Evolutionary conservation across 2,888 invertebrate genomes (phyloP).

Genomic region (Villa cingulata): DNA sequence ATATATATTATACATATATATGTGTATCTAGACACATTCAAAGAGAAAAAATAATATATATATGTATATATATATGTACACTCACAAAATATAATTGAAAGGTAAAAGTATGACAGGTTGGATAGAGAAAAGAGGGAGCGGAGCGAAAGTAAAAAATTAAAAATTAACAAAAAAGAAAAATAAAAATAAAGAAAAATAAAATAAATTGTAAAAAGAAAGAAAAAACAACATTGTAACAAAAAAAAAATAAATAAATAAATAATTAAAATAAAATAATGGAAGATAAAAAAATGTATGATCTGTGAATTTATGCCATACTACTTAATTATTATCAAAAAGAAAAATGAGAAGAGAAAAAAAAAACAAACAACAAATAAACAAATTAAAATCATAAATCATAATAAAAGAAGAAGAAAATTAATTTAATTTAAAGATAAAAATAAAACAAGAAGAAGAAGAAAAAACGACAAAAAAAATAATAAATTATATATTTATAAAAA

Average conservation of each 20-base stretch:
- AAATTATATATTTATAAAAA: constrained; percentile 1
- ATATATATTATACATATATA: too few relatives aligned
- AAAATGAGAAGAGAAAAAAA: not conserved
- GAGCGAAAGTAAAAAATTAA: not conserved
- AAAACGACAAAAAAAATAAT: not conserved
- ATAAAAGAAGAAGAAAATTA: not conserved
- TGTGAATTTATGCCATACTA: constrained; percentile 8
- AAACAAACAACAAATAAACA: not conserved
- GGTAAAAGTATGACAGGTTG: too few relatives aligned
- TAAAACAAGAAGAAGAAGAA: too few relatives aligned
- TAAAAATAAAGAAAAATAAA: too few relatives aligned
- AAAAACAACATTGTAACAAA: not conserved
- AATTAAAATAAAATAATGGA: too few relatives aligned
- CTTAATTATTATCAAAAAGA: constrained; percentile 4
- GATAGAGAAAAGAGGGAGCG: not conserved
- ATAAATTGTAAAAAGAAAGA: too few relatives aligned
- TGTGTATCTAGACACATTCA: too few relatives aligned
- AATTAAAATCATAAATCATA: not conserved
- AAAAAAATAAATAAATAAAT: too few relatives aligned
- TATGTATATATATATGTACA: too few relatives aligned
- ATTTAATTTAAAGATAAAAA: not conserved
- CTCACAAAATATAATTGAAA: not conserved
- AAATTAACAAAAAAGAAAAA: too few relatives aligned
- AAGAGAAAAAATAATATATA: too few relatives aligned
- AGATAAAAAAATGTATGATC: constrained; percentile 6